These are phyloP conservation scores for Xanthorhoe spadicearia DNA, from an alignment of 2,888 invertebrate species.

Conservation along the genomic window DNA sequence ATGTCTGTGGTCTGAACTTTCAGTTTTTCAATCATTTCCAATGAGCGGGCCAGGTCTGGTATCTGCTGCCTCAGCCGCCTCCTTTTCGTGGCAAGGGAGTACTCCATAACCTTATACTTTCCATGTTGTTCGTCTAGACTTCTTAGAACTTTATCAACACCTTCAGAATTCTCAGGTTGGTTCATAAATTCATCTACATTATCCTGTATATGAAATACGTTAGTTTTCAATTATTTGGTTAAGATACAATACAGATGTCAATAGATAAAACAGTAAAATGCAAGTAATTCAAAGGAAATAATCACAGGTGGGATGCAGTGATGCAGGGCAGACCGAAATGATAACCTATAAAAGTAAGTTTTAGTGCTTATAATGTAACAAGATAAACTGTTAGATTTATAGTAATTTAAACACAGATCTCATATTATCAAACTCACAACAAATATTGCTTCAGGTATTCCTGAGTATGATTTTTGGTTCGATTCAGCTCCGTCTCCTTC, in stretches of 20 bases:
- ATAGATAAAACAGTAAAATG: not conserved
- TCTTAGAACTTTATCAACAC: constrained; percentile 93
- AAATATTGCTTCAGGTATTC: constrained; percentile 95
- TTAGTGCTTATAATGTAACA: not conserved
- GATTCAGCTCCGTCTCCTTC: constrained; percentile 72
- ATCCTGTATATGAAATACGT: constrained; percentile 85
- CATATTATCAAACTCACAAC: constrained; percentile 86
- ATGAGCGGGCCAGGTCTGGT: constrained; percentile 95
- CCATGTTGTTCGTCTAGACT: constrained; percentile 96
- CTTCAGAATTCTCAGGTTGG: constrained; percentile 90
- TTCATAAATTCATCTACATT: constrained; percentile 98
- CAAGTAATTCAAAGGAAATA: constrained; percentile 1
- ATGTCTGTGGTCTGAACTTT: constrained; percentile 91
- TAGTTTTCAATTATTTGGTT: not conserved
- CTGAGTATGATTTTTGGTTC: constrained; percentile 88
- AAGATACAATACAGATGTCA: not conserved
- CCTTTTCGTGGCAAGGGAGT: constrained; percentile 93
- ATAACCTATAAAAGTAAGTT: constrained; percentile 26
- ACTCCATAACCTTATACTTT: constrained; percentile 99
- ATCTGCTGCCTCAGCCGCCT: constrained; percentile 95
- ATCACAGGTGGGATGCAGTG: constrained; percentile 21
- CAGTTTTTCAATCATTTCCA: constrained; percentile 96
- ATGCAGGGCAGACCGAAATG: constrained; percentile 3
- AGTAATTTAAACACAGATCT: not conserved
- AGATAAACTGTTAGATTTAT: not conserved